Base-by-base conservation (phyloP, 2,888 invertebrate genomes). In the Agrypnus murinus region DNA sequence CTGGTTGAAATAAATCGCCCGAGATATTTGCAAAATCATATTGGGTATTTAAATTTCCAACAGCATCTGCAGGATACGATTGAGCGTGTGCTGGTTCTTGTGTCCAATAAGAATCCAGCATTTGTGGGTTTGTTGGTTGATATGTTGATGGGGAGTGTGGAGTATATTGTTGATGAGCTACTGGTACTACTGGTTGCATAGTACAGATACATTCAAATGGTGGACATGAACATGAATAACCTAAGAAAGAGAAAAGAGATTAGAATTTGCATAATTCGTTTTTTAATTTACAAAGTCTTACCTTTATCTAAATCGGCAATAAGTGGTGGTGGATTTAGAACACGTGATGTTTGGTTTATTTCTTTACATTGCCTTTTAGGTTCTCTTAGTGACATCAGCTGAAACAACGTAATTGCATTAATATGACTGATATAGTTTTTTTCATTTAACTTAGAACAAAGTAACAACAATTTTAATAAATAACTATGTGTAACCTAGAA, bases 131-230 rank as follows among this genome's bases (percentile, higher is more conserved):
- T 43, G 59, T 59, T 32, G 82, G 82, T 72, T 83, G 83, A 63
- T 81, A 82, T 9, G 76, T 70, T 9, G 75, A 74, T 0, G 81
- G 80, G 60, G 68, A 81, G 60, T 79, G 81, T 0, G 79, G 74
- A 40, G 82, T 79, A 71, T 81, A 84, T 69, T 82, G 83, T 69
- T 81, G 82, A 68, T 83, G 71, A 46, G 78, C 75, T 4, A 82
- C 80, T 7, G 81, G 73, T 31, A 78, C 40, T 0, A 81, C 71
- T 43, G 82, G 77, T 76, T 87, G 86, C 64, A 86, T 84, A 45
- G 88, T 88, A 80, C 93, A 93, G 34, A 91, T 88, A 81, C 93
- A 93, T 79, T 93, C 92, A 84, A 93, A 93, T 0, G 92, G 93
- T 0, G 92, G 91, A 79, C 93, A 92, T 10, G 92, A 90, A 83